Evolutionary conservation across 1,140 invertebrate genomes (phyloP).

Genomic region (Antheraea mylitta): DNA sequence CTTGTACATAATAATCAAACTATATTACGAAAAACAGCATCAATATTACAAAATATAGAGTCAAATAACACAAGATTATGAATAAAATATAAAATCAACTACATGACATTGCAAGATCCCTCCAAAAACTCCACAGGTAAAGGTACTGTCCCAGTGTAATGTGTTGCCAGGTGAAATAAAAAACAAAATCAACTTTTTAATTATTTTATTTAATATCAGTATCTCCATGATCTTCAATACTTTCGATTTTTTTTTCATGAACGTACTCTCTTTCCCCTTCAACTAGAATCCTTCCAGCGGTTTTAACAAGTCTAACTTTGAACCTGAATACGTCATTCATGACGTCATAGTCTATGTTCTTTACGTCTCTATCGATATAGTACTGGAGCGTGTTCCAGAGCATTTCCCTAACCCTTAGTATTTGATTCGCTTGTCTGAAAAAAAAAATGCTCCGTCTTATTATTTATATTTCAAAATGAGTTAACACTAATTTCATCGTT

Average conservation of each 20-base stretch:
- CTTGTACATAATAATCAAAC: too few relatives aligned
- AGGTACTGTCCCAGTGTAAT: too few relatives aligned
- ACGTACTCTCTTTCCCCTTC: constrained; percentile 43
- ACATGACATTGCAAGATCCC: too few relatives aligned
- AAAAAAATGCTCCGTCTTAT: too few relatives aligned
- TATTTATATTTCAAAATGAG: too few relatives aligned
- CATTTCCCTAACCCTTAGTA: constrained; percentile 72
- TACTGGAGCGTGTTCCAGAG: constrained; percentile 78
- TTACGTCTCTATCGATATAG: constrained; percentile 70
- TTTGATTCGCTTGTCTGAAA: constrained; percentile 66
- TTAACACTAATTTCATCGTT: too few relatives aligned
- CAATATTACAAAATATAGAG: too few relatives aligned
- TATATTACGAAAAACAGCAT: too few relatives aligned
- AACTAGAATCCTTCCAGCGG: constrained; percentile 48
- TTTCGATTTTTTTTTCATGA: constrained; percentile 17
- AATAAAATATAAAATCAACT: too few relatives aligned
- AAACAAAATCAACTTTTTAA: not conserved
- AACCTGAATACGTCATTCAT: constrained; percentile 38
- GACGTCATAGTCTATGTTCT: constrained; percentile 38
- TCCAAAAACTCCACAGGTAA: too few relatives aligned
- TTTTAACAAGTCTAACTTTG: constrained; percentile 49
- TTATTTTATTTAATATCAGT: not conserved
- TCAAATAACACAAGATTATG: too few relatives aligned
- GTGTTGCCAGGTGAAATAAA: too few relatives aligned
- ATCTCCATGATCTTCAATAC: constrained; percentile 18